These are phyloP conservation scores for Epirrita christyi DNA, from an alignment of 2,888 invertebrate species.

Conservation along the genomic window DNA sequence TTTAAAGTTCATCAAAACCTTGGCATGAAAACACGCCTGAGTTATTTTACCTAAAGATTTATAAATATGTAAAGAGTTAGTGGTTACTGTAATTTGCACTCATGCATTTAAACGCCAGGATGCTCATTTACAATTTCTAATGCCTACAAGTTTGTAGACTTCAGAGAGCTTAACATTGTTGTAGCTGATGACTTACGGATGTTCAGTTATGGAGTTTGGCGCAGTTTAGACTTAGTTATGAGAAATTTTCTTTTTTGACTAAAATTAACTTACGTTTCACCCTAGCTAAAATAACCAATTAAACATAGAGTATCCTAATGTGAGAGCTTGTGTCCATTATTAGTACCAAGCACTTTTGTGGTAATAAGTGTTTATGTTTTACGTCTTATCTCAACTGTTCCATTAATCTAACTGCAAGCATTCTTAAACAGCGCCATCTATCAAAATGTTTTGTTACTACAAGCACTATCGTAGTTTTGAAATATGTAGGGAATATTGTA, in stretches of 20 bases:
- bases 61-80: constrained; percentile 13
- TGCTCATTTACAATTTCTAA: constrained; percentile 29
- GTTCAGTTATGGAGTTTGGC: constrained; percentile 37
- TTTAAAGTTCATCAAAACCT: constrained; percentile 16
- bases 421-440: constrained; percentile 18
- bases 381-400: too few relatives aligned
- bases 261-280: not conserved
- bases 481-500: too few relatives aligned
- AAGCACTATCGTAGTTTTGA: not conserved
- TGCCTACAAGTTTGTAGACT: constrained; percentile 42
- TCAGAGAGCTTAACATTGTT: constrained; percentile 43
- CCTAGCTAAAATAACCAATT: too few relatives aligned
- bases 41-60: constrained; percentile 9
- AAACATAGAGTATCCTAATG: too few relatives aligned
- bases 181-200: constrained; percentile 59
- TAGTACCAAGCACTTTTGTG: too few relatives aligned
- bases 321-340: too few relatives aligned
- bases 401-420: not conserved
- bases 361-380: too few relatives aligned
- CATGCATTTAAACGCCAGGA: constrained; percentile 24
- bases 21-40: constrained; percentile 9
- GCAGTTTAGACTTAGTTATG: not conserved
- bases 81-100: constrained; percentile 8
- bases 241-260: not conserved
- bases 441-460: constrained; percentile 23